A percentile compares a stretch with the other conserved stretches of the same genome.
These are phyloP conservation scores for Sylvia atricapilla DNA, from an alignment of 2,113 vertebrate genomes.

Conservation along the genomic window DNA sequence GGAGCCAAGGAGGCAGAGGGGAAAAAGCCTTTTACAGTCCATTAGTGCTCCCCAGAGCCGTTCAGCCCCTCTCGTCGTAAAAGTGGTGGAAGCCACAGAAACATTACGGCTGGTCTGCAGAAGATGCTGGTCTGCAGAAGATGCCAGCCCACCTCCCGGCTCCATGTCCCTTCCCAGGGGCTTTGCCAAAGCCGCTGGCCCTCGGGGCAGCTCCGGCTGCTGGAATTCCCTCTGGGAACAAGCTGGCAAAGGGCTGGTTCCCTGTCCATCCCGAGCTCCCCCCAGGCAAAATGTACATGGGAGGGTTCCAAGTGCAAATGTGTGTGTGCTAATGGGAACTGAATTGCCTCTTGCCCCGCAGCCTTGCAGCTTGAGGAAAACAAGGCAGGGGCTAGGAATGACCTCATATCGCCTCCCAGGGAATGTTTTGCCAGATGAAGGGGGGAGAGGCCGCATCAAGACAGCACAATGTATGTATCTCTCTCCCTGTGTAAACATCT, in stretches of 20 bases:
- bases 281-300: background rate
- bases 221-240: slow-evolving; percentile 16
- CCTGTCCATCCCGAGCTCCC: background rate
- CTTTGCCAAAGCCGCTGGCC: background rate
- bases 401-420: slow-evolving; percentile 59
- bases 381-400: slow-evolving; percentile 51
- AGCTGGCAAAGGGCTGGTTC: background rate
- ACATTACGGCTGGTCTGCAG: background rate
- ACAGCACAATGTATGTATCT: slow-evolving; percentile 57
- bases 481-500: slow-evolving; percentile 65
- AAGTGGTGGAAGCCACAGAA: slow-evolving; percentile 46
- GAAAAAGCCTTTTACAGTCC: slow-evolving; percentile 32
- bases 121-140: background rate
- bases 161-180: background rate
- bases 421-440: slow-evolving; percentile 62
- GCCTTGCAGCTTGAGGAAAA: slow-evolving; percentile 62
- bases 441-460: slow-evolving; percentile 50
- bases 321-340: slow-evolving; percentile 57
- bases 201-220: background rate
- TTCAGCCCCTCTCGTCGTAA: background rate
- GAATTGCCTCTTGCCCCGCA: slow-evolving; percentile 47
- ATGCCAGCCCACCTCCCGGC: background rate
- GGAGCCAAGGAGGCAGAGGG: slow-evolving; percentile 34
- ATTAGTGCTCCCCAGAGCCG: slow-evolving; percentile 40
- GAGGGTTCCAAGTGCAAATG: slow-evolving; percentile 33